Conservation (phyloP, 2,888 invertebrate species). For the Drosophila robusta region DNA sequence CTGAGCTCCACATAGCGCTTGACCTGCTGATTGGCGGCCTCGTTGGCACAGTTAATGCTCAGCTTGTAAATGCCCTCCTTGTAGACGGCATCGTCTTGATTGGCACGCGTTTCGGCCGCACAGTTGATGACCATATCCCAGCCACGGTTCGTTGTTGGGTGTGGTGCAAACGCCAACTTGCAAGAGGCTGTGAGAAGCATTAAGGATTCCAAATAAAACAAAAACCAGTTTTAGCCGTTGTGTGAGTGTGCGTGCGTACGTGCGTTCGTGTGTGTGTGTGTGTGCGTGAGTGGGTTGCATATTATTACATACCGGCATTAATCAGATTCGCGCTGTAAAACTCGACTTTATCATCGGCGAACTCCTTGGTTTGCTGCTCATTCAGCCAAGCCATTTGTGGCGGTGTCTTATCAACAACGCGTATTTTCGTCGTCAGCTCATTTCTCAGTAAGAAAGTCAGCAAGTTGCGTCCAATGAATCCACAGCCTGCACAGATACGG, state of each 20-base stretch:
- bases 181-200: conserved; percentile 89
- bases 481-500: conserved; percentile 89
- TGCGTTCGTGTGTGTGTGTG: conserved; percentile 1
- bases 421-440: conserved; percentile 90
- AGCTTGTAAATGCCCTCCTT: conserved; percentile 94
- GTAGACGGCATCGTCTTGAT: conserved; percentile 95
- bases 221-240: conserved; percentile 61
- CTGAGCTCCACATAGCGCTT: conserved; percentile 93
- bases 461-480: conserved; percentile 96
- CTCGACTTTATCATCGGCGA: conserved; percentile 91
- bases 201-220: conserved; percentile 36
- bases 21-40: conserved; percentile 89
- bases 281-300: conserved; percentile 29
- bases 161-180: conserved; percentile 89
- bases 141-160: conserved; percentile 86
- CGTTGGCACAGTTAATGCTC: conserved; percentile 92
- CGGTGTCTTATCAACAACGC: conserved; percentile 96
- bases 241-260: neutral
- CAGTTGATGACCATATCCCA: conserved; percentile 95
- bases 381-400: conserved; percentile 97
- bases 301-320: conserved; percentile 89
- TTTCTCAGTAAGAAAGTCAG: conserved; percentile 92
- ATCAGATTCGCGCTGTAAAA: conserved; percentile 97
- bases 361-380: conserved; percentile 89
- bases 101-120: conserved; percentile 95